phyloP scores from a whole-genome alignment of 2,113 vertebrate genomes.

The Scomber colias region DNA sequence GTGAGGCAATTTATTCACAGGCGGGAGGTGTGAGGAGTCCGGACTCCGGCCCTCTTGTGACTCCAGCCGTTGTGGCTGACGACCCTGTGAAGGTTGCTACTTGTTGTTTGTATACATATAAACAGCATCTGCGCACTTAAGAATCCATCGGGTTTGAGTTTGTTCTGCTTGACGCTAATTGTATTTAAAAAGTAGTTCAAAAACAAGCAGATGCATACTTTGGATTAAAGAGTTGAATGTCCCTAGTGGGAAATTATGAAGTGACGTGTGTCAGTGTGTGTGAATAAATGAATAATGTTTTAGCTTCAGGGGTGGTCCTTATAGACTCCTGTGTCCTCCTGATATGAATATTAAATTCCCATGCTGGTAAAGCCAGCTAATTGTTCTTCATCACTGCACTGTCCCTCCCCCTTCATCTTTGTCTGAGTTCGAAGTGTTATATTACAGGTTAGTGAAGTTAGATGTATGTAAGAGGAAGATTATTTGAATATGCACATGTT shows the following conservation, averaged over 20 bases:
- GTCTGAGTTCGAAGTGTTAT: not conserved
- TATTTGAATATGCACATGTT: slow-evolving; percentile 3
- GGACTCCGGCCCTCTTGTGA: slow-evolving; percentile 57
- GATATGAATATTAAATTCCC: slow-evolving; percentile 64
- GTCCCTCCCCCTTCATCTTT: not conserved
- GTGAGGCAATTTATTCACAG: slow-evolving; percentile 71
- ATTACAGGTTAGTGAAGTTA: not conserved
- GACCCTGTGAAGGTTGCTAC: slow-evolving; percentile 61
- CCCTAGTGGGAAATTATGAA: slow-evolving; percentile 29
- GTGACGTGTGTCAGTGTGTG: slow-evolving; percentile 23
- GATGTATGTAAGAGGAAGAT: not conserved
- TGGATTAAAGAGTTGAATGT: slow-evolving; percentile 3
- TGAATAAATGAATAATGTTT: slow-evolving; percentile 59
- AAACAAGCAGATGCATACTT: slow-evolving; percentile 11
- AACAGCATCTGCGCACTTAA: slow-evolving; percentile 12
- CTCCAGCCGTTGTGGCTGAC: slow-evolving; percentile 37
- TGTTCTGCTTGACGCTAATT: not conserved
- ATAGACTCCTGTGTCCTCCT: slow-evolving; percentile 46
- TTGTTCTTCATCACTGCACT: slow-evolving; percentile 46
- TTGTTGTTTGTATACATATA: slow-evolving; percentile 18
- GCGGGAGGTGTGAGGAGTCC: slow-evolving; percentile 68
- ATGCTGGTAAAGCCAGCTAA: slow-evolving; percentile 40
- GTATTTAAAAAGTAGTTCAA: slow-evolving; percentile 22
- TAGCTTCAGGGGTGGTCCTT: slow-evolving; percentile 46
- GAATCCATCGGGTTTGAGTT: slow-evolving; percentile 5